Conservation (phyloP, 1,140 invertebrate genomes). For the Papilio machaon region DNA sequence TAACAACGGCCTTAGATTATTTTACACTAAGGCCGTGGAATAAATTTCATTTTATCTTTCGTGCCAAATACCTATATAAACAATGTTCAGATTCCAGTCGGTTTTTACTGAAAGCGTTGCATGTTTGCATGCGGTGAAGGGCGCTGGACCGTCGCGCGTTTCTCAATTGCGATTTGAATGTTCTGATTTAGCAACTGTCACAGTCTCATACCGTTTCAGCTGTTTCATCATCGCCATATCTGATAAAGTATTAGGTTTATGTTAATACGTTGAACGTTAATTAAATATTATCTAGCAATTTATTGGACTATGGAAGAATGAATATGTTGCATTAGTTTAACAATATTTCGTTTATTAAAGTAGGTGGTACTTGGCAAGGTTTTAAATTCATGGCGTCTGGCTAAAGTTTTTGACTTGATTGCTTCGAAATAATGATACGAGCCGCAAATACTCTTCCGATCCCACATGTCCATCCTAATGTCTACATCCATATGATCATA, state of each 20-base stretch:
- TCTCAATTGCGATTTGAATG: slow-evolving; percentile 40
- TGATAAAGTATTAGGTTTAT: slow-evolving; percentile 26
- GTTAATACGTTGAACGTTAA: neutral
- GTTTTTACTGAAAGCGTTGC: slow-evolving; percentile 31
- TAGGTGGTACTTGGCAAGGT: neutral
- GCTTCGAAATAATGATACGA: neutral
- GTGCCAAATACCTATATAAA: slow-evolving; percentile 18
- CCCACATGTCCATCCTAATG: neutral
- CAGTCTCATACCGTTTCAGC: slow-evolving; percentile 32
- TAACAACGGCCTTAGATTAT: slow-evolving; percentile 22
- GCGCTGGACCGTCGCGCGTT: slow-evolving; percentile 36
- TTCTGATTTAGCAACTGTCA: slow-evolving; percentile 39
- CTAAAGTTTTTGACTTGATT: neutral
- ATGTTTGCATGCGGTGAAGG: slow-evolving; percentile 38
- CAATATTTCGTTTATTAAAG: neutral
- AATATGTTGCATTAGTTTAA: neutral
- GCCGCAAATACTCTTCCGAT: neutral
- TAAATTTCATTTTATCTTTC: slow-evolving; percentile 17
- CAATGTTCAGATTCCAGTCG: slow-evolving; percentile 27
- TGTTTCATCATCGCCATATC: slow-evolving; percentile 3
- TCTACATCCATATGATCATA: neutral
- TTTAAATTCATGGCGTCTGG: neutral
- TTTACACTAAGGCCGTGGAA: slow-evolving; percentile 13
- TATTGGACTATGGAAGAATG: neutral
- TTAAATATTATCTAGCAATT: slow-evolving; percentile 15